Evolutionary conservation across 2,888 invertebrate species (phyloP).

Genomic region (Schizaphis graminum): DNA sequence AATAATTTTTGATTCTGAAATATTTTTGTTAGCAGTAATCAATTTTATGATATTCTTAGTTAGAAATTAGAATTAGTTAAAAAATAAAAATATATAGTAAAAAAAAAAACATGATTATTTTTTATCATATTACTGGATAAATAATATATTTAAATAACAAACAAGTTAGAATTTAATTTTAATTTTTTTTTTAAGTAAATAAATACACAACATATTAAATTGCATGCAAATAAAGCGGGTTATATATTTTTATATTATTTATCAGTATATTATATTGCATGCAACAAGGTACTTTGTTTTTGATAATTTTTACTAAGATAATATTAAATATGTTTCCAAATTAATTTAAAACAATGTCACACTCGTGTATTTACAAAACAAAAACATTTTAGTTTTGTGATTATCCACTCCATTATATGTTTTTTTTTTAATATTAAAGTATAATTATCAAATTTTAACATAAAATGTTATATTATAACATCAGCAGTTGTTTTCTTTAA

Average conservation of each 20-base stretch:
- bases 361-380: not conserved
- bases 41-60: not conserved
- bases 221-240: not conserved
- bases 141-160: not conserved
- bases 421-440: not conserved
- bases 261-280: not conserved
- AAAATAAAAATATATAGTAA: not conserved
- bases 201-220: not conserved
- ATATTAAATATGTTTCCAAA: not conserved
- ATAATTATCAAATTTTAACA: not conserved
- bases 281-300: not conserved
- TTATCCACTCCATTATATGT: not conserved
- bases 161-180: not conserved
- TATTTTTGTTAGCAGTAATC: not conserved
- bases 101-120: not conserved
- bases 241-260: not conserved
- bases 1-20: not conserved
- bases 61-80: not conserved
- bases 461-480: not conserved
- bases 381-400: not conserved
- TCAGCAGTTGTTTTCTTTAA: not conserved
- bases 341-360: not conserved
- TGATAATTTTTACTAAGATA: not conserved
- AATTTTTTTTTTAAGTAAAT: not conserved
- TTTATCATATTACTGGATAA: not conserved